Evolutionary conservation across 2,888 invertebrate genomes (phyloP).

Genomic region (Apotomis betuletana): DNA sequence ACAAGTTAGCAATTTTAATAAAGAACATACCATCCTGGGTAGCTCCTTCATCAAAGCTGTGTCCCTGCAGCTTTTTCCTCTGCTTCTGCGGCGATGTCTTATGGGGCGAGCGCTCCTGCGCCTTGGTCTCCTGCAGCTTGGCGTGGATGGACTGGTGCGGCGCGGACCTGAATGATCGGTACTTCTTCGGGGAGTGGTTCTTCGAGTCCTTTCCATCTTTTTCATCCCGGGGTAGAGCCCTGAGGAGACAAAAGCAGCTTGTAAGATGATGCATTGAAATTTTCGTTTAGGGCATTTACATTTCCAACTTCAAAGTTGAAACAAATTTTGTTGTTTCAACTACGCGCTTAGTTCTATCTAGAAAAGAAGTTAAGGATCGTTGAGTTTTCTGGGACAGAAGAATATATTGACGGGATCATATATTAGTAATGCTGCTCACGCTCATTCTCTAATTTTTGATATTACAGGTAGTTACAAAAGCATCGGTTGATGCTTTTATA

Average conservation of each 20-base stretch:
- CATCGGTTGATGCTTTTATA: not conserved
- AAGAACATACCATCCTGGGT: conserved; percentile 74
- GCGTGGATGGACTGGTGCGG: conserved; percentile 84
- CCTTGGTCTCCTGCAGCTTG: conserved; percentile 85
- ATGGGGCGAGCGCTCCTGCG: conserved; percentile 83
- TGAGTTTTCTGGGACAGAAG: too few species aligned
- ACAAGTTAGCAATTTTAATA: not conserved
- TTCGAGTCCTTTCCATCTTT: conserved; percentile 94
- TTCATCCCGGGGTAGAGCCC: conserved; percentile 92
- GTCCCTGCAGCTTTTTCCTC: conserved; percentile 79
- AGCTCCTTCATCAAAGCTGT: conserved; percentile 79
- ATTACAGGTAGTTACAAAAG: not conserved
- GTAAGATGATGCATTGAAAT: not conserved
- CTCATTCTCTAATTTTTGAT: too few species aligned
- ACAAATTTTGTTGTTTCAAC: too few species aligned
- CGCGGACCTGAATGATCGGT: conserved; percentile 83
- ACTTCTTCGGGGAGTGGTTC: conserved; percentile 87
- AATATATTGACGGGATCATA: too few species aligned
- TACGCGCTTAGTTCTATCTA: too few species aligned
- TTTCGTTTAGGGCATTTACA: not conserved
- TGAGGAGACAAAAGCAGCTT: conserved; percentile 56
- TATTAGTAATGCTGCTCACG: too few species aligned
- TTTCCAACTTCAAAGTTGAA: too few species aligned
- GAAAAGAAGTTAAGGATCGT: too few species aligned
- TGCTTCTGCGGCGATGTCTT: conserved; percentile 85